These are phyloP conservation scores for Heloderma charlesbogerti DNA, from an alignment of 2,113 vertebrate genomes.

Conservation along the genomic window DNA sequence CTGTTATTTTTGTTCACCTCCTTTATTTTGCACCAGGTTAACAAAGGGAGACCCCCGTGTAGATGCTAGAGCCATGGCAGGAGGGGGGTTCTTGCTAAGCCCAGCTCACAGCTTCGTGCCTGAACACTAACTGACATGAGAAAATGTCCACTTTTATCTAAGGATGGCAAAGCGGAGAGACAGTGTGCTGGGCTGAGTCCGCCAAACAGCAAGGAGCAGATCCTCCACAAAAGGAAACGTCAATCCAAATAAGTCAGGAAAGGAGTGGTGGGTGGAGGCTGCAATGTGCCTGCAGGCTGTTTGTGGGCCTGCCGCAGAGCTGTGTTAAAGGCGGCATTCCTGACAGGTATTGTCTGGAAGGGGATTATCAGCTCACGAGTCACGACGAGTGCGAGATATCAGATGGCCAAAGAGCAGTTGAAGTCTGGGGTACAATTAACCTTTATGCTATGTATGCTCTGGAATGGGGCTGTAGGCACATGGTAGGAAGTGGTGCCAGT, in stretches of 20 bases:
- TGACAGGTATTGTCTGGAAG: constrained; percentile 64
- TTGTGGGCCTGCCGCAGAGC: constrained; percentile 33
- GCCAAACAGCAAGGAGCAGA: constrained; percentile 52
- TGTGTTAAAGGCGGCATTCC: constrained; percentile 44
- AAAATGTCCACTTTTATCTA: constrained; percentile 63
- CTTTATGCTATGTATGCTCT: not conserved
- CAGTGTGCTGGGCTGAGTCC: constrained; percentile 19
- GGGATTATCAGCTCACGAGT: constrained; percentile 42
- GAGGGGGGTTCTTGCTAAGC: constrained; percentile 37
- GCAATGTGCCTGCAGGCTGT: constrained; percentile 41
- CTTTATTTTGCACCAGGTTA: constrained; percentile 70
- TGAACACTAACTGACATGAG: constrained; percentile 52
- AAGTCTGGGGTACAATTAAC: not conserved
- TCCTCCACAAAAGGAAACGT: constrained; percentile 64
- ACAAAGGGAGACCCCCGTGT: constrained; percentile 70
- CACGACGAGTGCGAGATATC: constrained; percentile 45
- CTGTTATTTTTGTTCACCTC: constrained; percentile 61
- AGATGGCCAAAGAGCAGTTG: constrained; percentile 42
- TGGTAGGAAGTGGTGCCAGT: no score
- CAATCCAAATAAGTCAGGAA: constrained; percentile 63
- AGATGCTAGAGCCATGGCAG: constrained; percentile 57
- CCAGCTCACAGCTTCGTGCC: constrained; percentile 63
- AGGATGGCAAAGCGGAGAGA: constrained; percentile 65
- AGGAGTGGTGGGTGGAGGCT: constrained; percentile 51
- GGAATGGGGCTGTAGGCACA: not conserved